Evolutionary conservation across 2,797 vertebrate species (phyloP).

Genomic region (Gymnodraco acuticeps): DNA sequence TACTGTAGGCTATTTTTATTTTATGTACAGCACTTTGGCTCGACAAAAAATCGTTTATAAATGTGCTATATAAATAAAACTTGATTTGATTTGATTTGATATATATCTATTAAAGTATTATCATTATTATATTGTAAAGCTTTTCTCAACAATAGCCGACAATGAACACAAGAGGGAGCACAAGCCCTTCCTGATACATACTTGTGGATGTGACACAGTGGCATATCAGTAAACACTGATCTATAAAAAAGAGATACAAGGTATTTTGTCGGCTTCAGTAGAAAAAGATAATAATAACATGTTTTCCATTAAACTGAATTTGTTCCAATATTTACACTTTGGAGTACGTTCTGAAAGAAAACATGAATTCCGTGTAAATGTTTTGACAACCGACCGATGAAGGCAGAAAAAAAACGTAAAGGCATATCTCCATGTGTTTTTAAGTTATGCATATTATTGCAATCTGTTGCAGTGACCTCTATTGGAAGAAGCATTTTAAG

Average conservation of each 20-base stretch:
- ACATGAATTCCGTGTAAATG: background rate
- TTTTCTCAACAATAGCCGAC: conserved; percentile 1
- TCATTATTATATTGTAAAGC: background rate
- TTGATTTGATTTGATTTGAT: too few species aligned
- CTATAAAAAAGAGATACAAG: background rate
- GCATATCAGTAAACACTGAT: background rate
- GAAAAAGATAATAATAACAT: background rate
- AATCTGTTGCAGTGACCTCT: conserved; percentile 1
- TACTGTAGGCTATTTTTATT: too few species aligned
- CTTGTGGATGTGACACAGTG: background rate
- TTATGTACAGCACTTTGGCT: too few species aligned
- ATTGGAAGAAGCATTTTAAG: background rate
- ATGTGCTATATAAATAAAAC: too few species aligned
- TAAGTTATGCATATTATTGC: background rate
- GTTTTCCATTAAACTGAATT: background rate
- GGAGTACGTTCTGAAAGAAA: background rate
- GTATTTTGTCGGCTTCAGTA: background rate
- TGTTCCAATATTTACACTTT: background rate
- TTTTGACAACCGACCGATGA: background rate
- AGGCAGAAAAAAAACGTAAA: background rate
- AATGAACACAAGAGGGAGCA: conserved; percentile 63
- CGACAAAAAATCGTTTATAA: too few species aligned
- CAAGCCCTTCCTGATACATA: background rate
- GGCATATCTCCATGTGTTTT: background rate
- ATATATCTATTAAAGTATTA: background rate